Conservation (phyloP, 2,113 vertebrate genomes). For the Phoenicopterus ruber region DNA sequence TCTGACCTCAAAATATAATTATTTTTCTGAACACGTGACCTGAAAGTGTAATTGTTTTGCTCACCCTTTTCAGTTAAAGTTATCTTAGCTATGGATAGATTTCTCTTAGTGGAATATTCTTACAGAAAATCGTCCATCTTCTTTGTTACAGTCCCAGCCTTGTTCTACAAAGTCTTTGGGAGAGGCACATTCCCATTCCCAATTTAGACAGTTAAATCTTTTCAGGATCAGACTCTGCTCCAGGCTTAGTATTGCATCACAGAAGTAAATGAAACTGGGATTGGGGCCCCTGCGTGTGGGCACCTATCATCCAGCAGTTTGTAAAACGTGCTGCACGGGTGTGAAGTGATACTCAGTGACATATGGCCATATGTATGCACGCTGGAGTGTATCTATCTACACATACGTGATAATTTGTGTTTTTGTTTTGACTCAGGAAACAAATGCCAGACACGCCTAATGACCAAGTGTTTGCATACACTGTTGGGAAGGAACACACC, state of each 20-base stretch:
- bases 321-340: background rate
- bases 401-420: background rate
- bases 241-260: background rate
- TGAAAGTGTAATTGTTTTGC: background rate
- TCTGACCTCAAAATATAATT: background rate
- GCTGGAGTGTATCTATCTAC: background rate
- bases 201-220: background rate
- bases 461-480: background rate
- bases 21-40: background rate
- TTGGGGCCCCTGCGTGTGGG: fast-evolving
- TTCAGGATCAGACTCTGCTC: background rate
- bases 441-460: background rate
- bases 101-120: background rate
- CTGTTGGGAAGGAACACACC: background rate
- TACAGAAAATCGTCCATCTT: background rate
- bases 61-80: background rate
- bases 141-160: background rate
- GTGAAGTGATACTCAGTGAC: background rate
- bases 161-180: background rate
- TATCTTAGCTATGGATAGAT: background rate
- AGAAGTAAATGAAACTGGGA: background rate
- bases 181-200: background rate
- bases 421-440: background rate
- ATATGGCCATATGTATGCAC: fast-evolving
- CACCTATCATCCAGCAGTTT: background rate